Evolutionary conservation across 2,888 invertebrate species (phyloP).

Genomic region (Phanerotoma sp.): DNA sequence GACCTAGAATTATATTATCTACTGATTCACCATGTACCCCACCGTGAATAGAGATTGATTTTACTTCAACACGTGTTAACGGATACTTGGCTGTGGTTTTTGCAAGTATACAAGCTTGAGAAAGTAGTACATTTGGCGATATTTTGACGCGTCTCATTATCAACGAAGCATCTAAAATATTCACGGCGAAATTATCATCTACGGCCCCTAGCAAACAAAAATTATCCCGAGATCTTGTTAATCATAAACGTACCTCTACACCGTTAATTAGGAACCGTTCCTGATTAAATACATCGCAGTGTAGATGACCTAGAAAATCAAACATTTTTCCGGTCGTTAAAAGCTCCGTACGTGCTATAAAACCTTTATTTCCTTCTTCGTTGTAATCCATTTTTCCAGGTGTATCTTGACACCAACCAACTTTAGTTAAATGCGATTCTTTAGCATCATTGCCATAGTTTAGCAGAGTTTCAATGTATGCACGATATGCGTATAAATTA

Average conservation of each 20-base stretch:
- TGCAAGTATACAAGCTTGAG: too few species aligned
- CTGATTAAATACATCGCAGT: slow-evolving; percentile 34
- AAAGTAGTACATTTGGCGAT: too few species aligned
- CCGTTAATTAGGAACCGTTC: neutral
- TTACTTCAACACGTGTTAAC: too few species aligned
- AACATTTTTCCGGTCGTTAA: neutral
- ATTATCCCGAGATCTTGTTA: neutral
- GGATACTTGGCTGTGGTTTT: too few species aligned
- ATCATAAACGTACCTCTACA: neutral
- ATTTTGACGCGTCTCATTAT: too few species aligned
- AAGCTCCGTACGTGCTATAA: neutral
- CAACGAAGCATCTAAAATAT: too few species aligned
- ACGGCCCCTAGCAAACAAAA: neutral
- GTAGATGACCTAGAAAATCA: slow-evolving; percentile 28
- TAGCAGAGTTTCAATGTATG: slow-evolving; percentile 33
- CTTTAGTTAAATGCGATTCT: slow-evolving; percentile 28
- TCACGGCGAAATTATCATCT: too few species aligned
- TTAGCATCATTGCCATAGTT: slow-evolving; percentile 32
- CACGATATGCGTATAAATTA: slow-evolving; percentile 33
- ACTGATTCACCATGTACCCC: too few species aligned
- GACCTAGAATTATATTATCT: too few species aligned
- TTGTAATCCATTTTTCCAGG: slow-evolving; percentile 15
- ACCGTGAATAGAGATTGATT: too few species aligned
- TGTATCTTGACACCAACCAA: slow-evolving; percentile 28
- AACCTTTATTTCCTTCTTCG: neutral